Evolutionary conservation across 2,888 invertebrate genomes (phyloP).

Genomic region (Cataglyphis cursor): DNA sequence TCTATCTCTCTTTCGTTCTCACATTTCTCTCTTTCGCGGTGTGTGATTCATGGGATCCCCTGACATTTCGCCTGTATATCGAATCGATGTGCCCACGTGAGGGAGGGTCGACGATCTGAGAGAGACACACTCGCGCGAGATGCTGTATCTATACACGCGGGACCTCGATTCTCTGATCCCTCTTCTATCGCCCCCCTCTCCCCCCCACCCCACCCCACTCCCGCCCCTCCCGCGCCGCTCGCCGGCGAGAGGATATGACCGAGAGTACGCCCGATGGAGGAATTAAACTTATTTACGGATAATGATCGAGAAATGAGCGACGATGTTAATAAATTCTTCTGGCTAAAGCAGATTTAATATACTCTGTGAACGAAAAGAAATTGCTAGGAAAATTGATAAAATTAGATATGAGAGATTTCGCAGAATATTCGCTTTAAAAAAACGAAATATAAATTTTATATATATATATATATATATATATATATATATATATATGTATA

Average conservation of each 20-base stretch:
- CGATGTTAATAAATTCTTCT: constrained; percentile 19
- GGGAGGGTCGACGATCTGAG: constrained; percentile 66
- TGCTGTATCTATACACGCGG: constrained; percentile 26
- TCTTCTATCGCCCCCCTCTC: constrained; percentile 51
- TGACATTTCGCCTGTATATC: constrained; percentile 69
- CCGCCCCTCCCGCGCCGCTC: constrained; percentile 10
- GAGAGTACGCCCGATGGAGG: background rate
- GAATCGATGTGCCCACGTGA: constrained; percentile 70
- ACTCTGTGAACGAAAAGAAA: background rate
- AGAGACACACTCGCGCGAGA: constrained; percentile 47
- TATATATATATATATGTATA: background rate
- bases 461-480: background rate
- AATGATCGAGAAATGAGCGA: background rate
- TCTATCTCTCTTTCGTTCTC: background rate
- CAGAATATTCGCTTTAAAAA: background rate
- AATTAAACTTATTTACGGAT: constrained; percentile 26
- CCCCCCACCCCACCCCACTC: too few relatives aligned
- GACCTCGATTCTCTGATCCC: constrained; percentile 64
- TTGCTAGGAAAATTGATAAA: background rate
- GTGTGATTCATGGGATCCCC: constrained; percentile 73
- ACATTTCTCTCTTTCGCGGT: constrained; percentile 25
- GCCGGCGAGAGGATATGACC: constrained; percentile 20
- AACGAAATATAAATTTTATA: background rate
- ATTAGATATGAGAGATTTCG: background rate
- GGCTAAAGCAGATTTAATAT: background rate